Conservation (phyloP, 2,888 invertebrate genomes). For the Chalcis sispes region DNA sequence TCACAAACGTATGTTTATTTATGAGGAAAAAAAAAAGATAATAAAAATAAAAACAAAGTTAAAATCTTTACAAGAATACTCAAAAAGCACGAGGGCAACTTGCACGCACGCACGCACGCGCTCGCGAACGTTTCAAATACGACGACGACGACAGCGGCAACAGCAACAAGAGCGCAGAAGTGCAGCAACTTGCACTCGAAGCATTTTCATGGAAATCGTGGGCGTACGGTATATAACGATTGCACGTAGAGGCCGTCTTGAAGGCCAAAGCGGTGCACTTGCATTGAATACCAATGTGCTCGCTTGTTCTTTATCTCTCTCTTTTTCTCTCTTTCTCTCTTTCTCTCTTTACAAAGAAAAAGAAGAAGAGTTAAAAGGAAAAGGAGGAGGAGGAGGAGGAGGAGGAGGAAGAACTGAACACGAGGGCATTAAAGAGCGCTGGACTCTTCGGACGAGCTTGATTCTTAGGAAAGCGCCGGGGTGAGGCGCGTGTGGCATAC, state of each 20-base stretch:
- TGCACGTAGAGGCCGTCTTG: conserved; percentile 48
- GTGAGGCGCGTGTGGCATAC: too few relatives aligned
- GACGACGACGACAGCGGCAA: too few relatives aligned
- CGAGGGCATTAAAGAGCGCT: background rate
- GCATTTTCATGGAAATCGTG: conserved; percentile 37
- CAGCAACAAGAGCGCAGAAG: background rate
- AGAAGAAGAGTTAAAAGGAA: too few relatives aligned
- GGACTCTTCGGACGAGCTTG: background rate
- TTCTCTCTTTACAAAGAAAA: too few relatives aligned
- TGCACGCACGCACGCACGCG: too few relatives aligned
- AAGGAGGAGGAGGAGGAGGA: too few relatives aligned
- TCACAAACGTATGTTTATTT: too few relatives aligned
- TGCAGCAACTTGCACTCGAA: background rate
- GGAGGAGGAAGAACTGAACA: background rate
- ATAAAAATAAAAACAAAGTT: background rate
- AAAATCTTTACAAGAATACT: too few relatives aligned
- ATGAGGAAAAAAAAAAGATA: background rate
- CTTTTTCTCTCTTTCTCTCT: too few relatives aligned
- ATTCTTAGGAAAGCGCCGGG: background rate
- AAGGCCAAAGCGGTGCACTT: conserved; percentile 51
- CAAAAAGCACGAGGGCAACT: too few relatives aligned
- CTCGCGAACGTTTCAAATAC: too few relatives aligned
- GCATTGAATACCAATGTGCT: conserved; percentile 42
- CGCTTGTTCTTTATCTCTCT: too few relatives aligned
- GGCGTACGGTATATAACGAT: conserved; percentile 11